These are phyloP conservation scores for Malurus alboscapulatus DNA, from an alignment of 2,113 vertebrate species.

Conservation along the genomic window DNA sequence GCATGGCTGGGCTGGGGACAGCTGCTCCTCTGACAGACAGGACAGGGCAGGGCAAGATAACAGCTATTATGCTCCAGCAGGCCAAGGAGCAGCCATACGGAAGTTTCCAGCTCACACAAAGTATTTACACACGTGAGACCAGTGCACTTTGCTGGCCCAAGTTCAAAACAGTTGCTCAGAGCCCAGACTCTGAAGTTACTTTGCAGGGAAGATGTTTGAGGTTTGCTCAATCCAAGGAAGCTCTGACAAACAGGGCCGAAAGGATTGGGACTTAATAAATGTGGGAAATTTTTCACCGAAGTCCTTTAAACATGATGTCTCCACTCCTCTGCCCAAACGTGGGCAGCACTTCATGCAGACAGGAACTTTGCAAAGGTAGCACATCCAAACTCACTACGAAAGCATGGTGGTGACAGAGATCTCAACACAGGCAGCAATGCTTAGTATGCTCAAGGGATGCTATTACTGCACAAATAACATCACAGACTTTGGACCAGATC, in stretches of 20 bases:
- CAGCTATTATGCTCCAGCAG: neutral
- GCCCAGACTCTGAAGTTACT: neutral
- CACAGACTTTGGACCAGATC: neutral
- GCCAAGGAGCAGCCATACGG: neutral
- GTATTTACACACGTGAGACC: neutral
- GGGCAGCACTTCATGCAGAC: fast-evolving
- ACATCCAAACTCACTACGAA: fast-evolving
- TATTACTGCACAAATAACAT: neutral
- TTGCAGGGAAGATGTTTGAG: neutral
- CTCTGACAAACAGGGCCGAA: neutral
- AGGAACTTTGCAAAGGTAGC: neutral
- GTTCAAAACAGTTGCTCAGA: neutral
- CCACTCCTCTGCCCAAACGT: neutral
- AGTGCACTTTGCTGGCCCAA: neutral
- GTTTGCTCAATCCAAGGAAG: neutral
- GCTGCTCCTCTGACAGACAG: neutral
- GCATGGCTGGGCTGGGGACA: neutral
- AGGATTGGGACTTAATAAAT: neutral
- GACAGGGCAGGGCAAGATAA: neutral
- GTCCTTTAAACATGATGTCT: neutral
- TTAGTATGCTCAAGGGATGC: neutral
- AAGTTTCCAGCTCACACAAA: neutral
- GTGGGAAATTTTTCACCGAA: neutral
- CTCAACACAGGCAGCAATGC: neutral
- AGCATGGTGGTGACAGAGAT: neutral